Evolutionary conservation across 2,113 vertebrate genomes (phyloP), one percentile per base, ranked within the genome.

Genomic region (Choloepus hoffmanni): DNA sequence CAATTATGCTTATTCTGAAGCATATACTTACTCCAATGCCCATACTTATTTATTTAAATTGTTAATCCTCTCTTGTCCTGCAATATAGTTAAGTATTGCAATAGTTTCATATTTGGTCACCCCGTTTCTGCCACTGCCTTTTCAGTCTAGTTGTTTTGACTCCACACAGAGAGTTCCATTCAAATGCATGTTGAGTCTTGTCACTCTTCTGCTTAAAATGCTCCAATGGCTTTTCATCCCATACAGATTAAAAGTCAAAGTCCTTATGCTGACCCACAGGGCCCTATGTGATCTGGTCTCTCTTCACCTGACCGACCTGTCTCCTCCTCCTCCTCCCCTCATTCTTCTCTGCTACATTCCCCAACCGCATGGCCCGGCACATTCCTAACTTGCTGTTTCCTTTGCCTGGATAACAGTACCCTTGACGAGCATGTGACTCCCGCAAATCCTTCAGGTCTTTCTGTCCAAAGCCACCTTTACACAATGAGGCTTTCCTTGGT

Each of bases 251-350:
- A 82, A 87, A 79, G 10, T 65, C 15, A 53, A 87, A 21, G 33
- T 58, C 33, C 55, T 72, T 9, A n/a, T 1, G 53, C 50, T 67
- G 30, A 77, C 24, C n/a, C 70, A 40, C 13, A 95, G 48, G 67
- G 48, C 45, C 4, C n/a, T 43, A 0, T 33, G 21, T 70, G 33
- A 16, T 55, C 23, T 90, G 40, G 7, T 9, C 3, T 18, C 5
- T 0, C 2, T 60, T 50, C n/a, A 28, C 60, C 43, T 92, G 0
- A 0, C 3, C 0, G 18, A 28, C 36, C 5, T 21, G 15, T 48
- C 30, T 55, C n/a, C 43, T 73, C 1, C 23, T 77, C 21, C 53
- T 62, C 13, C 5, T 65, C 40, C 58, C 24, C 28, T 82, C 28
- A 13, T 60, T 85, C 50, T 58, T 36, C 6, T 26, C 36, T 62